phyloP scores from a whole-genome alignment of 2,888 invertebrate genomes.

The Serripes groenlandicus region DNA sequence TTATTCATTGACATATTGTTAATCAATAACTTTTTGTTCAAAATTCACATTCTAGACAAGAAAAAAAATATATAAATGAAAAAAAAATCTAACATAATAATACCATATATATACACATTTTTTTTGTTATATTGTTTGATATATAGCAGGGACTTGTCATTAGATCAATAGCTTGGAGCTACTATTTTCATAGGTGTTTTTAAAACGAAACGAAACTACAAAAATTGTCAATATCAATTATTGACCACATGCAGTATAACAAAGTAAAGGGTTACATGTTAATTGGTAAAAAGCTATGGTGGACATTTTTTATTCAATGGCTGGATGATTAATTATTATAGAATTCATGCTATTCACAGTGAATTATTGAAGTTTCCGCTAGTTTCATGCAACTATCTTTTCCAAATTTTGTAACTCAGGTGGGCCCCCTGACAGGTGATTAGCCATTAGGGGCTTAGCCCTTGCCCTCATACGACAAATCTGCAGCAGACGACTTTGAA shows the following conservation, averaged over 20 bases:
- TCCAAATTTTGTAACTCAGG: slow-evolving; percentile 13
- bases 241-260: too few relatives aligned
- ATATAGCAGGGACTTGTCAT: too few relatives aligned
- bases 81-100: not conserved
- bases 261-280: not conserved
- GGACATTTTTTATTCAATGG: not conserved
- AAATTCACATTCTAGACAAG: not conserved
- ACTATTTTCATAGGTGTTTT: too few relatives aligned
- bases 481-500: not conserved
- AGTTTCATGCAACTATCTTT: slow-evolving; percentile 21
- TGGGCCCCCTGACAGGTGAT: slow-evolving; percentile 1
- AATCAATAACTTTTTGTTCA: too few relatives aligned
- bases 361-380: slow-evolving; percentile 18
- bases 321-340: slow-evolving; percentile 14
- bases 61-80: not conserved
- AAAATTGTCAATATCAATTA: too few relatives aligned
- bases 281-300: not conserved
- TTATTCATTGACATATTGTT: too few relatives aligned
- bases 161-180: too few relatives aligned
- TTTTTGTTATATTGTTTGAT: too few relatives aligned
- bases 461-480: too few relatives aligned
- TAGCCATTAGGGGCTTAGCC: not conserved
- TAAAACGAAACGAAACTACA: too few relatives aligned
- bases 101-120: too few relatives aligned
- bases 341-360: slow-evolving; percentile 2